phyloP scores from a whole-genome alignment of 2,797 vertebrate species.

The Pogoniulus pusillus region DNA sequence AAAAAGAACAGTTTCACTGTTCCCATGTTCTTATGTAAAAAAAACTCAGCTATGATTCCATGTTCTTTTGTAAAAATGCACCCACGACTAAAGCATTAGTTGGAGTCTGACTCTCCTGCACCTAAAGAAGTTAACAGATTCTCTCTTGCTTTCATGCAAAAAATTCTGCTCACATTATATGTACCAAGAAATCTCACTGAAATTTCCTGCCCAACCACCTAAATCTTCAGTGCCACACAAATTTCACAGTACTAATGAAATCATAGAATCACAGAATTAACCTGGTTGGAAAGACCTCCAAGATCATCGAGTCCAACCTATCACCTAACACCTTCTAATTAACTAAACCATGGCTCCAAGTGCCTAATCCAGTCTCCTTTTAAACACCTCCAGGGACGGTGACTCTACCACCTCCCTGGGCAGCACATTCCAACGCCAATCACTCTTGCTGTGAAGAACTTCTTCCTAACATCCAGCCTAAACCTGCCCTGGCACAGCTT shows the following conservation, averaged over 20 bases:
- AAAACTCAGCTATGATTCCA: background rate
- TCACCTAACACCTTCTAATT: too few relatives aligned
- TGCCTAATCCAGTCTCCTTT: too few relatives aligned
- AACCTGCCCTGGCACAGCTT: too few relatives aligned
- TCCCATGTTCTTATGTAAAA: background rate
- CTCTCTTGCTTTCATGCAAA: background rate
- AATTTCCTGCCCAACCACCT: background rate
- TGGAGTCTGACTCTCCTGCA: background rate
- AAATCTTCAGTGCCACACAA: background rate
- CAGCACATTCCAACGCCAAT: too few relatives aligned
- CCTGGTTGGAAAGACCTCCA: too few relatives aligned
- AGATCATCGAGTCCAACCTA: too few relatives aligned
- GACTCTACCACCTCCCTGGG: too few relatives aligned
- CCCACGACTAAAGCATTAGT: background rate
- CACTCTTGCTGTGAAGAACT: too few relatives aligned
- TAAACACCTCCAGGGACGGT: too few relatives aligned
- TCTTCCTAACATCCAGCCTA: too few relatives aligned
- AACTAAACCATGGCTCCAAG: too few relatives aligned
- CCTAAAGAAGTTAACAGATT: background rate
- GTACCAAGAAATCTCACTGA: background rate
- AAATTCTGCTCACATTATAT: background rate
- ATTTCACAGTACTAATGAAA: constrained; percentile 10
- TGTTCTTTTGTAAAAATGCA: background rate
- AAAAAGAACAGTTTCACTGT: background rate
- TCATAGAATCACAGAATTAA: background rate